A percentile compares a stretch with the other conserved stretches of the same genome.
Evolutionary conservation across 2,113 vertebrate species (phyloP).

Genomic region (Nycticorax nycticorax): DNA sequence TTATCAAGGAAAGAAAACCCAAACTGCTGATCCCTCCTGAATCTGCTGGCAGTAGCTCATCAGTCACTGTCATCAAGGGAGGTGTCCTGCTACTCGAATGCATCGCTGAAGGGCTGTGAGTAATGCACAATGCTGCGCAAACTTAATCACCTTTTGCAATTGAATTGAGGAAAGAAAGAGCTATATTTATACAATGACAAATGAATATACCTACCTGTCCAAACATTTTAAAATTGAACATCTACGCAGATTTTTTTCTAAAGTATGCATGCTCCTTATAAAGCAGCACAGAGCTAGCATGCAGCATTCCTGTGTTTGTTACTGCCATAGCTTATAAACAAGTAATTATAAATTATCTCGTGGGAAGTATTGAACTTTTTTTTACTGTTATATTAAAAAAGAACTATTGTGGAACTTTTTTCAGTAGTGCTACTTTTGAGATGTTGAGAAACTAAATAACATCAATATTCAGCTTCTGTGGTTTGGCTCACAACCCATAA

Average conservation of each 20-base stretch:
- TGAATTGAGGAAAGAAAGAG: not conserved
- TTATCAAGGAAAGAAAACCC: constrained; percentile 86
- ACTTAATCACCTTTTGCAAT: not conserved
- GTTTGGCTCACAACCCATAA: not conserved
- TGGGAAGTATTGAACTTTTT: not conserved
- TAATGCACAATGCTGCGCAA: constrained; percentile 41
- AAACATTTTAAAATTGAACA: not conserved
- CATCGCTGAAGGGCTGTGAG: constrained; percentile 96
- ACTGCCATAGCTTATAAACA: not conserved
- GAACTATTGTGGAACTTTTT: not conserved
- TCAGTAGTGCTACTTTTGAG: not conserved
- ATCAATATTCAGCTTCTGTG: not conserved
- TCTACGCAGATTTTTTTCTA: not conserved
- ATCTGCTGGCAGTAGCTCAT: constrained; percentile 70
- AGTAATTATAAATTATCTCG: not conserved
- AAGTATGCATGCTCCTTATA: not conserved
- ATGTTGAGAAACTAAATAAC: not conserved
- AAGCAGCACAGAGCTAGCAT: not conserved
- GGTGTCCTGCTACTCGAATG: constrained; percentile 88
- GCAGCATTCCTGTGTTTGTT: not conserved
- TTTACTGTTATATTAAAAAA: not conserved
- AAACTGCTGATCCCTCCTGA: constrained; percentile 82
- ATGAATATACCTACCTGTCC: not conserved
- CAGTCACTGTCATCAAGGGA: constrained; percentile 83
- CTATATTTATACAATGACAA: not conserved